Evolutionary conservation across 1,140 invertebrate genomes (phyloP), one percentile per base, ranked within the genome.

Genomic region (Magallana gigas): DNA sequence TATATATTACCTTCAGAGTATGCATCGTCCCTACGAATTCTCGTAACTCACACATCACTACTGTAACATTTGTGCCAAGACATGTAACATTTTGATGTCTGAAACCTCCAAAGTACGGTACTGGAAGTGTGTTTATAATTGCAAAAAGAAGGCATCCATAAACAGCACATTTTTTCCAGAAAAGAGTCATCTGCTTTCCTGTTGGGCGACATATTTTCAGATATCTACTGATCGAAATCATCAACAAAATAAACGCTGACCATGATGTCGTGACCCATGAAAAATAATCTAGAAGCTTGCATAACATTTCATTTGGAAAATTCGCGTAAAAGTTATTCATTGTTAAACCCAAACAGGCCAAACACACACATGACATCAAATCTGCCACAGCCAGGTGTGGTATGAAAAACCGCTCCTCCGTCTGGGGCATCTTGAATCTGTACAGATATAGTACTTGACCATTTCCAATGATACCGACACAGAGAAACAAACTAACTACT

Each of bases 131-230:
- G 16, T 57, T 57, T 14, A 82, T 82, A 8, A 82, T 57, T 82
- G 80, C 12, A 57, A 82, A 57, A 12, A 82, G 48, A 16, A 82
- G 36, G 1, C 36, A 56, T 8, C 36, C 14, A 7, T 16, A n/a
- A 5, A 82, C 48, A 8, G 87, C 83, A 48, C 29, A 56, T 18
- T 58, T 84, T 81, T 87, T 84, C 64, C 83, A 76, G 23, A 18
- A 84, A 8, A 87, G 7, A 14, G 62, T 60, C 87, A 87, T 87
- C 16, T 87, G 87, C 8, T 57, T 80, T 81, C 87, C 87, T 64
- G 68, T 84, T 8, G 88, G 88, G n/a, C 71, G 81, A 80, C 88
- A 88, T n/a, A 88, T 85, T 36, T 88, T 88, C n/a, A 88, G 58
- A 60, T 86, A 88, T 68, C 88, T 76, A 36, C 85, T 80, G 16